Evolutionary conservation across 2,113 vertebrate species (phyloP).

Genomic region (Spea bombifrons): DNA sequence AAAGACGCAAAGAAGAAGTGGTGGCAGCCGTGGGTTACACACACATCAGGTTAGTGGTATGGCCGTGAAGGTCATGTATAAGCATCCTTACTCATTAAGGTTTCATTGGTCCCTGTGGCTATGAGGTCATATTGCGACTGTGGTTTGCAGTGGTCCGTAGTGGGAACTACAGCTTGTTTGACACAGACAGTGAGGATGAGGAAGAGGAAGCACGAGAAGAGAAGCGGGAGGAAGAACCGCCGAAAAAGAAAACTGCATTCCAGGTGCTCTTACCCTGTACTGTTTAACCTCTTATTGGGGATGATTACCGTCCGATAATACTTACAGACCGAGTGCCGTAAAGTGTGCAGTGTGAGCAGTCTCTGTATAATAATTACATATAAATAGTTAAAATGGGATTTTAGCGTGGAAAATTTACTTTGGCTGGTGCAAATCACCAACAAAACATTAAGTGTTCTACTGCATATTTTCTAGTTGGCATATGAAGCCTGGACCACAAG

Average conservation of each 20-base stretch:
- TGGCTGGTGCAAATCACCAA: no score
- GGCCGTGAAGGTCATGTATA: neutral
- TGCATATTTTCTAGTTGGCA: constrained; percentile 57
- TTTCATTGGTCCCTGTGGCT: no score
- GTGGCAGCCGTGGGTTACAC: constrained; percentile 67
- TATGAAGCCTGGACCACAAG: constrained; percentile 71
- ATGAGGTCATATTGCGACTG: neutral
- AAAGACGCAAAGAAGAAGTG: constrained; percentile 55
- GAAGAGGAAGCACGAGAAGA: constrained; percentile 57
- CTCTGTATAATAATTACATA: no score
- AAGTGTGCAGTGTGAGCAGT: no score
- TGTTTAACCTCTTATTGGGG: neutral
- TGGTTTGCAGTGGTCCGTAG: constrained; percentile 56
- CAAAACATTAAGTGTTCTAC: no score
- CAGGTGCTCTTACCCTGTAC: constrained; percentile 55
- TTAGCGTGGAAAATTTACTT: no score
- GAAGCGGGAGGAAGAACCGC: constrained; percentile 52
- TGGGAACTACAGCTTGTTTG: constrained; percentile 65
- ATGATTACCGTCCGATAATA: neutral
- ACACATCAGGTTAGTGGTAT: constrained; percentile 54
- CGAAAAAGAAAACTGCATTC: constrained; percentile 69
- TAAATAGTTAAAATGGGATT: no score
- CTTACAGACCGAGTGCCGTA: no score
- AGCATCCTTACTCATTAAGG: neutral
- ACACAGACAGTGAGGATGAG: constrained; percentile 68